Percentiles rank a stretch among this genome's conserved stretches.
Evolutionary conservation across 2,113 vertebrate genomes (phyloP).

Genomic region (Romanogobio albipinnatus): DNA sequence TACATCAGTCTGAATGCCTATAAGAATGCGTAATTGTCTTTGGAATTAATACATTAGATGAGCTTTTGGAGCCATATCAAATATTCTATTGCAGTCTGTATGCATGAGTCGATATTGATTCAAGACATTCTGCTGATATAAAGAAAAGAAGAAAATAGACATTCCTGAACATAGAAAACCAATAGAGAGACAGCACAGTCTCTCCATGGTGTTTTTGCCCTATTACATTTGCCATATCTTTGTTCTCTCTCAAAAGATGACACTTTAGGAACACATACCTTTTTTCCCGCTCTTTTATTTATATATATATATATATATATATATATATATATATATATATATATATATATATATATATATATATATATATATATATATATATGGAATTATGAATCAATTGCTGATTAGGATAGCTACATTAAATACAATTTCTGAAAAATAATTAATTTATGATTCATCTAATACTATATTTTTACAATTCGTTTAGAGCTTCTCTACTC

Average conservation of each 20-base stretch:
- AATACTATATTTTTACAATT: background rate
- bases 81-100: background rate
- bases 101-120: background rate
- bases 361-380: background rate
- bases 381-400: background rate
- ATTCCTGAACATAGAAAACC: background rate
- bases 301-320: too few relatives aligned
- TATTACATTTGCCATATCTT: background rate
- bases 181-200: background rate
- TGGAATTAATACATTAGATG: background rate
- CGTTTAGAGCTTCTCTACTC: background rate
- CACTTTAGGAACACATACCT: background rate
- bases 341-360: too few relatives aligned
- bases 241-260: background rate
- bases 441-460: too few relatives aligned
- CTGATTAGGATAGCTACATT: background rate
- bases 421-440: too few relatives aligned
- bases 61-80: background rate
- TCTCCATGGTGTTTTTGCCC: background rate
- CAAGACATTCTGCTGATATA: background rate
- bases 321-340: too few relatives aligned
- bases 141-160: background rate
- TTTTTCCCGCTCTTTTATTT: background rate
- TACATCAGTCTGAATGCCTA: background rate
- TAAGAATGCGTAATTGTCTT: background rate